These are phyloP conservation scores for Sebastes taczanowskii DNA, from an alignment of 2,797 vertebrate species.

Conservation along the genomic window DNA sequence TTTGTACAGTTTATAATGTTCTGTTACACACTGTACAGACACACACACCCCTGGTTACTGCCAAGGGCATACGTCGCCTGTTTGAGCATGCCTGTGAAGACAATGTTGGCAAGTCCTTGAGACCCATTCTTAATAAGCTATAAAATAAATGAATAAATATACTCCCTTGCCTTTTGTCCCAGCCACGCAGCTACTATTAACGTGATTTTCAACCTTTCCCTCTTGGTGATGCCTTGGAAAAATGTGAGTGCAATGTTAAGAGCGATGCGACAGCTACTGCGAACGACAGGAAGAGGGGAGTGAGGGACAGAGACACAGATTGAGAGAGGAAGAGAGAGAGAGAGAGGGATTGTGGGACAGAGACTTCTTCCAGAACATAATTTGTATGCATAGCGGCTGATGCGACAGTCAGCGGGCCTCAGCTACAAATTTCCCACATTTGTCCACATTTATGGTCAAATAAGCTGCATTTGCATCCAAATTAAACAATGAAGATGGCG, in stretches of 20 bases:
- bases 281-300: slow-evolving; percentile 36
- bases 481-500: slow-evolving; percentile 46
- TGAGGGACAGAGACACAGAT: slow-evolving; percentile 41
- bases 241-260: slow-evolving; percentile 78
- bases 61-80: slow-evolving; percentile 63
- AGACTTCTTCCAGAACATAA: slow-evolving; percentile 72
- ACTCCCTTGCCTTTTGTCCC: slow-evolving; percentile 62
- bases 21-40: slow-evolving; percentile 14
- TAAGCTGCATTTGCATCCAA: slow-evolving; percentile 54
- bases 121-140: slow-evolving; percentile 66
- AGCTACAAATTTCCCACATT: slow-evolving; percentile 73
- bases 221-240: slow-evolving; percentile 53
- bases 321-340: background rate
- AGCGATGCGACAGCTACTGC: slow-evolving; percentile 44
- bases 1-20: background rate
- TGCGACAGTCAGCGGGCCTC: slow-evolving; percentile 64
- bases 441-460: slow-evolving; percentile 74
- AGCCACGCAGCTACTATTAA: slow-evolving; percentile 67
- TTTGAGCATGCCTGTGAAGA: slow-evolving; percentile 39
- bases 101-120: slow-evolving; percentile 75
- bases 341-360: slow-evolving; percentile 31
- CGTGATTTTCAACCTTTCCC: slow-evolving; percentile 77
- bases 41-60: slow-evolving; percentile 25
- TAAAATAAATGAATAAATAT: slow-evolving; percentile 81
- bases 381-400: slow-evolving; percentile 78